Conservation (phyloP, 2,113 vertebrate genomes). For the Agapornis roseicollis region DNA sequence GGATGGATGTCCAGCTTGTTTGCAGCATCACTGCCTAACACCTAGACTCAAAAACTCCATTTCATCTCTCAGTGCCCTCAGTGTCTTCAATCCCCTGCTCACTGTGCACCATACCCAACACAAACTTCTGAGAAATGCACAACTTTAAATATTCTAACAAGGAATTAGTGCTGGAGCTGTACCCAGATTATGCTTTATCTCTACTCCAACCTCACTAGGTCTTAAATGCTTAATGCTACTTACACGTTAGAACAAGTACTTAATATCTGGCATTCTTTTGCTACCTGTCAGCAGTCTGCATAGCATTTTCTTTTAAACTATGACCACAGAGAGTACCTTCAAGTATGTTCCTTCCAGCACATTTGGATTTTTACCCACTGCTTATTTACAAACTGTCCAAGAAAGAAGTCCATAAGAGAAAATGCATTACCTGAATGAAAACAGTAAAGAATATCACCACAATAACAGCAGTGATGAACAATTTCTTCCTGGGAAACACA, state of each 20-base stretch:
- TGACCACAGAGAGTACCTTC: neutral
- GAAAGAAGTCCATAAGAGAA: neutral
- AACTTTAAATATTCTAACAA: neutral
- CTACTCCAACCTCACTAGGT: neutral
- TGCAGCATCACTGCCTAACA: neutral
- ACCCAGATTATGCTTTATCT: constrained; percentile 12
- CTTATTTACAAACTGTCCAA: neutral
- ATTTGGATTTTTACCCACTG: neutral
- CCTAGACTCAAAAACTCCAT: neutral
- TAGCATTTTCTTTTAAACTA: neutral
- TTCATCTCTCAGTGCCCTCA: neutral
- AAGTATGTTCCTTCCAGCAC: neutral
- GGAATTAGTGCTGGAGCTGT: neutral
- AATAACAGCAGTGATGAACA: constrained; percentile 92
- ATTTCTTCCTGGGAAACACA: constrained; percentile 83
- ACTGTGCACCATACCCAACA: neutral
- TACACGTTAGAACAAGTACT: neutral
- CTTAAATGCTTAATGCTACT: constrained; percentile 16
- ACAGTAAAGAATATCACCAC: constrained; percentile 95
- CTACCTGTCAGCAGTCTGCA: neutral
- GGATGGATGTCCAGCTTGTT: neutral
- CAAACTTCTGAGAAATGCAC: neutral
- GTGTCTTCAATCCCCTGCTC: neutral
- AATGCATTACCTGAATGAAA: constrained; percentile 87
- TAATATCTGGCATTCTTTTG: constrained; percentile 17